phyloP scores from a whole-genome alignment of 2,888 invertebrate species.

The Epistrophella euchroma region DNA sequence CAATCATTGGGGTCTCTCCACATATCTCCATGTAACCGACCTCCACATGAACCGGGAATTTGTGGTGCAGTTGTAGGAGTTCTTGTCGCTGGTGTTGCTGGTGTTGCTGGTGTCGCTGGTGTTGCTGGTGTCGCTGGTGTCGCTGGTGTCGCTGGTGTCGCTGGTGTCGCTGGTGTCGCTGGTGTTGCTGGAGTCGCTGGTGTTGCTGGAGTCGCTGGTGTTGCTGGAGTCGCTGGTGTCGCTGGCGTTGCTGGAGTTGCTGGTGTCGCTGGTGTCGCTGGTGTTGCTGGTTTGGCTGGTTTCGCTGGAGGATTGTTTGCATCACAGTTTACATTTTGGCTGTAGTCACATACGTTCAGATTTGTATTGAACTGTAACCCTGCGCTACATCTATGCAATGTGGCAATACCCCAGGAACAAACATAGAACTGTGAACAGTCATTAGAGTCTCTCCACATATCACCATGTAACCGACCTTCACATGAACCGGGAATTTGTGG shows the following conservation, averaged over 20 bases:
- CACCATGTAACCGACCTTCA: not conserved
- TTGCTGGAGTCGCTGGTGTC: too few species aligned
- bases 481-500: not conserved
- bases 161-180: too few species aligned
- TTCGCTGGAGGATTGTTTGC: too few species aligned
- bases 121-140: too few species aligned
- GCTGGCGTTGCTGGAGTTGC: too few species aligned
- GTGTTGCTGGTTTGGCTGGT: too few species aligned
- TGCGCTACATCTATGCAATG: not conserved
- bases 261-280: too few species aligned
- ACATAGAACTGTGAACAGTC: constrained; percentile 15
- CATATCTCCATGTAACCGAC: not conserved
- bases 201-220: too few species aligned
- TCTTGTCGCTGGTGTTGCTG: not conserved
- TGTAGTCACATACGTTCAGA: not conserved
- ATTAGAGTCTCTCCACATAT: constrained; percentile 11
- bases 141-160: too few species aligned
- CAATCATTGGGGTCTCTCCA: constrained; percentile 35
- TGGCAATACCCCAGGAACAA: not conserved
- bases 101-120: too few species aligned
- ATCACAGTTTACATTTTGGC: not conserved
- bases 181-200: not conserved
- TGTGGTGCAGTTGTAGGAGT: too few species aligned
- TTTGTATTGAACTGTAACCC: not conserved
- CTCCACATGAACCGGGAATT: not conserved